Percentiles rank a stretch among this genome's conserved stretches.
Evolutionary conservation across 2,888 invertebrate genomes (phyloP).

Genomic region (Schizaphis graminum): DNA sequence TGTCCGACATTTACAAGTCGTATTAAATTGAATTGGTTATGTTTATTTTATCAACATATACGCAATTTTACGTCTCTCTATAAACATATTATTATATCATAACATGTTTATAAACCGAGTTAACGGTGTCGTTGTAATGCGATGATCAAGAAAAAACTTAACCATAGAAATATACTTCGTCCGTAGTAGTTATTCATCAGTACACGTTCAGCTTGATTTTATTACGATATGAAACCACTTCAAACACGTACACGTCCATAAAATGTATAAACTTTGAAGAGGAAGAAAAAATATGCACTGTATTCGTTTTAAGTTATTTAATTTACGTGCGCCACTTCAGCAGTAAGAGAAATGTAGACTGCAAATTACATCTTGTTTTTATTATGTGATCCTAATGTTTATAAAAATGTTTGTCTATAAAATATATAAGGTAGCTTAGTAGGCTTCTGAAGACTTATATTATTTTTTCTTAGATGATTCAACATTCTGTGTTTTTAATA

Average conservation of each 20-base stretch:
- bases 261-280: background rate
- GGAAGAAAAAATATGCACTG: background rate
- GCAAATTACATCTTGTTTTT: background rate
- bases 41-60: background rate
- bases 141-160: background rate
- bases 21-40: background rate
- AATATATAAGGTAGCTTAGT: background rate
- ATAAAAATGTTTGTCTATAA: background rate
- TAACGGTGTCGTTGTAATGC: background rate
- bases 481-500: background rate
- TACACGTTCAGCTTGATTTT: constrained; percentile 19
- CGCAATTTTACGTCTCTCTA: background rate
- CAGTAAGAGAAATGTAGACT: background rate
- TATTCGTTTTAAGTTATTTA: constrained; percentile 1
- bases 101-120: background rate
- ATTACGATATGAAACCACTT: background rate
- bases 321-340: background rate
- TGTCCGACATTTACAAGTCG: background rate
- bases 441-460: background rate
- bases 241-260: background rate
- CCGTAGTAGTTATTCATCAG: background rate
- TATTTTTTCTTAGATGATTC: background rate
- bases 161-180: background rate
- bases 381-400: background rate
- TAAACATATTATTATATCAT: background rate